Evolutionary conservation across 2,888 invertebrate species (phyloP).

Genomic region (Celastrina argiolus): DNA sequence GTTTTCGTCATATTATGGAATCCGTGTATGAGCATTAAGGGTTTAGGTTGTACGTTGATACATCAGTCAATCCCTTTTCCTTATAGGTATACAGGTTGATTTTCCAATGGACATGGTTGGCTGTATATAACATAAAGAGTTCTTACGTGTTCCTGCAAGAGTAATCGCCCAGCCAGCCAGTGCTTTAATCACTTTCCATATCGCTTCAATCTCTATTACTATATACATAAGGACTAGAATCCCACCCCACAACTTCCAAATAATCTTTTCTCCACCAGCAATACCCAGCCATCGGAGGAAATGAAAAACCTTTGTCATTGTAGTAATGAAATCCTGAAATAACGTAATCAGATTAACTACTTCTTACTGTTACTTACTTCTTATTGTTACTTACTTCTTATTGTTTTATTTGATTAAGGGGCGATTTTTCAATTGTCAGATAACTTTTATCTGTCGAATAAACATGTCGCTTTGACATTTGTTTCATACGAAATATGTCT

Average conservation of each 20-base stretch:
- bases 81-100: too few species aligned
- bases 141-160: slow-evolving; percentile 15
- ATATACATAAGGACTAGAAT: slow-evolving; percentile 4
- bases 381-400: too few species aligned
- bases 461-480: too few species aligned
- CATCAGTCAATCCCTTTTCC: too few species aligned
- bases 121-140: background rate
- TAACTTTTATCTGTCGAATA: too few species aligned
- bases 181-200: slow-evolving; percentile 22
- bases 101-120: background rate
- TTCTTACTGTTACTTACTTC: too few species aligned
- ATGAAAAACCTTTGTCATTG: slow-evolving; percentile 19
- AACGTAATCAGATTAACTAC: background rate
- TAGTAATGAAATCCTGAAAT: slow-evolving; percentile 18
- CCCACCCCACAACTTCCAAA: slow-evolving; percentile 20
- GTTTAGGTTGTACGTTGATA: too few species aligned
- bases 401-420: too few species aligned
- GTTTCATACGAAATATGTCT: too few species aligned
- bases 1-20: too few species aligned
- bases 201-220: slow-evolving; percentile 11
- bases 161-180: slow-evolving; percentile 22
- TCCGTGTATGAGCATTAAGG: too few species aligned
- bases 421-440: too few species aligned
- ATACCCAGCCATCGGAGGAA: slow-evolving; percentile 19
- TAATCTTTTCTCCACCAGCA: background rate